These are phyloP conservation scores for Rotaria magnacalcarata DNA, from an alignment of 2,888 invertebrate genomes.

Conservation along the genomic window DNA sequence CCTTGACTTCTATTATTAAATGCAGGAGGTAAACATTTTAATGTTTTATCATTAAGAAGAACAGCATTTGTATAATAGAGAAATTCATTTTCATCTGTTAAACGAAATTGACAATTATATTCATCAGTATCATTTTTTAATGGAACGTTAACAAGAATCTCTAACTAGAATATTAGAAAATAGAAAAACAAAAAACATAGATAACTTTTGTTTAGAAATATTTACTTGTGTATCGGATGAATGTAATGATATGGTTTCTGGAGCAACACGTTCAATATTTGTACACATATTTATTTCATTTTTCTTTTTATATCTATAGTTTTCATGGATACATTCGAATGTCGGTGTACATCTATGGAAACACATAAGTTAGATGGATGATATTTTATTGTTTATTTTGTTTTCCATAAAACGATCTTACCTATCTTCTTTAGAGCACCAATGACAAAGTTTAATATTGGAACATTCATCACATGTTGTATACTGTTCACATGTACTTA, in stretches of 20 bases:
- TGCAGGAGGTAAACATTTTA: background rate
- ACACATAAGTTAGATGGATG: too few relatives aligned
- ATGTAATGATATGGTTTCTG: background rate
- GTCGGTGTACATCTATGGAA: background rate
- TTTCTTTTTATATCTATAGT: background rate
- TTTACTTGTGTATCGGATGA: background rate
- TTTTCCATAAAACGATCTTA: background rate
- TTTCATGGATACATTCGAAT: background rate
- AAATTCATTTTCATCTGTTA: background rate
- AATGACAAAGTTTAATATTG: background rate
- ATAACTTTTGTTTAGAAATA: background rate
- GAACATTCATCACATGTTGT: slow-evolving; percentile 24
- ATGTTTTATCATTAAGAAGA: background rate
- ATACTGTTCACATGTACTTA: background rate
- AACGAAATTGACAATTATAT: background rate
- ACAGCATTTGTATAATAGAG: background rate
- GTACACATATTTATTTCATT: background rate
- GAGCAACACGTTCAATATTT: background rate
- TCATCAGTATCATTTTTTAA: background rate
- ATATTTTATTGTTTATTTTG: too few relatives aligned
- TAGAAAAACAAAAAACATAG: too few relatives aligned
- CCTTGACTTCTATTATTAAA: background rate
- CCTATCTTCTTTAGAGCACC: background rate
- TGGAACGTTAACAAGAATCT: background rate
- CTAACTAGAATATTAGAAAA: background rate